Base-by-base conservation (phyloP, 2,888 invertebrate species). In the Sthenelais limicola region DNA sequence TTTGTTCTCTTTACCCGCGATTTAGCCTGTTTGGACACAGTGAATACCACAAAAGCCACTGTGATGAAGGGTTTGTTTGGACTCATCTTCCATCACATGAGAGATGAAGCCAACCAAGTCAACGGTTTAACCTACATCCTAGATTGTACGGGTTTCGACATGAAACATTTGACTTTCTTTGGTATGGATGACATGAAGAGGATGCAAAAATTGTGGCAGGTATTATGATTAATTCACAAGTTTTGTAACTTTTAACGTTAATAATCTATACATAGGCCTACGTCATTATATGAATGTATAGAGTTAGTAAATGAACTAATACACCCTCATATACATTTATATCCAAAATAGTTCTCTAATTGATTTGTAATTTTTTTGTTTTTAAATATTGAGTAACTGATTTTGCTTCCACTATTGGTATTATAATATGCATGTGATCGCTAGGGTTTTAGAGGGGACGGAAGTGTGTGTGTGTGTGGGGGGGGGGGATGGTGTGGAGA, bases 161-260 rank as follows among this genome's bases (percentile, higher is more conserved):
- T 73, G 58, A 74, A 71, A 43, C 76, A 76, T 26, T 52, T 73
- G 35, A 68, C 47, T 4, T 48, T 68, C 18, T 68, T 73, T 12
- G 49, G 67, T 0, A 21, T 76, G 9, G 74, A 73, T 3, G 76
- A 76, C n/a, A 74, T 73, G 58, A 74, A 69, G 56, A 66, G 66
- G 7, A 74, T 74, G 56, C 68, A 35, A 47, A 73, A 74, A 24
- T 54, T 73, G 66, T 76, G 76, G 76, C 71, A 74, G 52, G 76
- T 74, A 28, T n/a, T 43, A n/a, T 48, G 33, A 15, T 33, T 30
- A 28, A 18, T 12, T 18, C n/a, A 18, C 5, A 26, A 1, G 2
- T 1, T 56, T 26, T n/a, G 43, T 15, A 43, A 43, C 9, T 15
- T 12, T 43, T 9, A 12, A 43, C 9, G 15, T 43, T 43, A 12